Evolutionary conservation across 2,113 vertebrate species (phyloP).

Genomic region (Leptodactylus fuscus): DNA sequence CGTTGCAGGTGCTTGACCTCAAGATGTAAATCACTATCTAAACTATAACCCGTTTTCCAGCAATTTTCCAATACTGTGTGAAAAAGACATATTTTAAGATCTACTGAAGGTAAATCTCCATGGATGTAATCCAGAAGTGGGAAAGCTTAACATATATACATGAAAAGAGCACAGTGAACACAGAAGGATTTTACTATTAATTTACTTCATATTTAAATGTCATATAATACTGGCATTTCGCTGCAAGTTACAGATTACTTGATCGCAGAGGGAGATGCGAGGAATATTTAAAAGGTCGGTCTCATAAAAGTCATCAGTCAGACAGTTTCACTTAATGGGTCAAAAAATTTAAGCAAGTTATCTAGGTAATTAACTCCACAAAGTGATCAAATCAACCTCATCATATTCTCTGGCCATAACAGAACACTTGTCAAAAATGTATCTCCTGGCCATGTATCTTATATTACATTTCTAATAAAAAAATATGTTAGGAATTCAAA

Average conservation of each 20-base stretch:
- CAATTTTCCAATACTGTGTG: not conserved
- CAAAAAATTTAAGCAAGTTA: conserved; percentile 38
- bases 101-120: not conserved
- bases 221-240: conserved; percentile 49
- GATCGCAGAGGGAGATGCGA: conserved; percentile 2
- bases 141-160: conserved; percentile 31
- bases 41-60: not conserved
- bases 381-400: conserved; percentile 22
- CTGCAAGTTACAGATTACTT: conserved; percentile 38
- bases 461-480: not conserved
- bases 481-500: not conserved
- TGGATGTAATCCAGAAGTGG: not conserved
- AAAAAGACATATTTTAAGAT: conserved; percentile 11
- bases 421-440: not conserved
- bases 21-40: conserved; percentile 41
- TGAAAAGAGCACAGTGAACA: conserved; percentile 31
- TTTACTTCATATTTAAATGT: conserved; percentile 49
- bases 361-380: conserved; percentile 38
- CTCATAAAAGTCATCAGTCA: conserved; percentile 35
- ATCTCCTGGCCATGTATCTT: not conserved
- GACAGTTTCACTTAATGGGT: conserved; percentile 48
- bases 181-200: conserved; percentile 36
- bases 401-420: not conserved
- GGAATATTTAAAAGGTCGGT: conserved; percentile 52
- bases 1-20: conserved; percentile 14